Conservation (phyloP, 2,797 vertebrate species). For the Spheniscus humboldti region DNA sequence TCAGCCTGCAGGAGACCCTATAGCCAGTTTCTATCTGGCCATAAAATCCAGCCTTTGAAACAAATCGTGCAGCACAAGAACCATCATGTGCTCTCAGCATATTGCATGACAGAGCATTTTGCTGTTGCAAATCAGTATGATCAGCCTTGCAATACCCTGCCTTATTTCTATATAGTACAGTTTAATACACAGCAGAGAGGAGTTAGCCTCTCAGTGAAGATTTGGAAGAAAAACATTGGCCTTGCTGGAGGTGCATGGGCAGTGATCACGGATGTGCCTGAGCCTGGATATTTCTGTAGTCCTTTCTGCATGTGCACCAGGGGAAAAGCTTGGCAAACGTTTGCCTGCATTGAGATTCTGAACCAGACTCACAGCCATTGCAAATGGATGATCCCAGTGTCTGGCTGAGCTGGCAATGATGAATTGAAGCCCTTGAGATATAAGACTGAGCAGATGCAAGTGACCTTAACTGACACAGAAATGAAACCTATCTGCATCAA, state of each 20-base stretch:
- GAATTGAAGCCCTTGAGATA: constrained; percentile 53
- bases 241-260: neutral
- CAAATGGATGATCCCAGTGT: constrained; percentile 3
- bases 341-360: constrained; percentile 31
- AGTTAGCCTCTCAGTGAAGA: neutral
- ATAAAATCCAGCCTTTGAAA: neutral
- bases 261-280: neutral
- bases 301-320: neutral
- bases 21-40: neutral
- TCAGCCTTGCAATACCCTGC: neutral
- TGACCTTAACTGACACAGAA: constrained; percentile 43
- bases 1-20: neutral
- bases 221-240: neutral
- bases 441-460: neutral
- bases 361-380: neutral
- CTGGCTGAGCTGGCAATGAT: constrained; percentile 11
- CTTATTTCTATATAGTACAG: neutral
- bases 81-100: neutral
- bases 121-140: neutral
- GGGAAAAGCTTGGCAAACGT: neutral
- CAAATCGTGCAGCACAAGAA: neutral
- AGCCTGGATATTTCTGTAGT: neutral
- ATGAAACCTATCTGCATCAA: constrained; percentile 15
- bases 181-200: neutral
- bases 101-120: neutral